A percentile compares a stretch with the other conserved stretches of the same genome.
These are phyloP conservation scores for Seladonia tumulorum DNA, from an alignment of 2,888 invertebrate genomes.

Conservation along the genomic window DNA sequence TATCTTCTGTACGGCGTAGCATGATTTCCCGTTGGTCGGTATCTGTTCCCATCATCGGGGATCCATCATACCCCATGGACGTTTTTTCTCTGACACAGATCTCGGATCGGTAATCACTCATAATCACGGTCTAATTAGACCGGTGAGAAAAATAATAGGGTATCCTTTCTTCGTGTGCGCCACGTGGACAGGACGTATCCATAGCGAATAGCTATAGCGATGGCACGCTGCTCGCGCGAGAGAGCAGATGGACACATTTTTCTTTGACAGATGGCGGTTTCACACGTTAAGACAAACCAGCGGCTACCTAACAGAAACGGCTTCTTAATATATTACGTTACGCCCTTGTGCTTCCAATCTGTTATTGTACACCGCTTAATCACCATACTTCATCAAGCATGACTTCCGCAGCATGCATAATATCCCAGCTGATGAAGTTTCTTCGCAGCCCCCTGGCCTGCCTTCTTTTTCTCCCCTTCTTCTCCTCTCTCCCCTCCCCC, in stretches of 20 bases:
- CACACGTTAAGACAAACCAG: slow-evolving; percentile 66
- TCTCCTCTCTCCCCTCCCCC: background rate
- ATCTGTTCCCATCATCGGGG: slow-evolving; percentile 1
- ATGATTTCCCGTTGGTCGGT: background rate
- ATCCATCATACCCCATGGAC: background rate
- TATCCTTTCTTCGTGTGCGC: background rate
- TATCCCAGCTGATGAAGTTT: slow-evolving; percentile 63
- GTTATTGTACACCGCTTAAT: slow-evolving; percentile 69
- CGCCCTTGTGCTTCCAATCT: slow-evolving; percentile 67
- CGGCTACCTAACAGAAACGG: slow-evolving; percentile 60
- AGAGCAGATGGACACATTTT: slow-evolving; percentile 65
- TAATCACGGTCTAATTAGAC: slow-evolving; percentile 35
- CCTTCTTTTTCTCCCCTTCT: background rate
- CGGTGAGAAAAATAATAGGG: slow-evolving; percentile 33
- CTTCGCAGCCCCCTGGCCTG: slow-evolving; percentile 32
- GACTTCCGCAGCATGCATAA: slow-evolving; percentile 62
- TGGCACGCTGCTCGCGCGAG: slow-evolving; percentile 16
- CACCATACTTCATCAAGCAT: slow-evolving; percentile 69
- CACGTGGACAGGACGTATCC: slow-evolving; percentile 24
- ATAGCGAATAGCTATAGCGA: slow-evolving; percentile 1
- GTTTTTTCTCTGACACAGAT: slow-evolving; percentile 21
- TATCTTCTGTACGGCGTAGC: background rate
- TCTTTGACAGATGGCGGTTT: slow-evolving; percentile 69
- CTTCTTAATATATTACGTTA: slow-evolving; percentile 69
- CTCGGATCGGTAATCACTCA: slow-evolving; percentile 31